Conservation (phyloP, 2,797 vertebrate species). For the Esox lucius region DNA sequence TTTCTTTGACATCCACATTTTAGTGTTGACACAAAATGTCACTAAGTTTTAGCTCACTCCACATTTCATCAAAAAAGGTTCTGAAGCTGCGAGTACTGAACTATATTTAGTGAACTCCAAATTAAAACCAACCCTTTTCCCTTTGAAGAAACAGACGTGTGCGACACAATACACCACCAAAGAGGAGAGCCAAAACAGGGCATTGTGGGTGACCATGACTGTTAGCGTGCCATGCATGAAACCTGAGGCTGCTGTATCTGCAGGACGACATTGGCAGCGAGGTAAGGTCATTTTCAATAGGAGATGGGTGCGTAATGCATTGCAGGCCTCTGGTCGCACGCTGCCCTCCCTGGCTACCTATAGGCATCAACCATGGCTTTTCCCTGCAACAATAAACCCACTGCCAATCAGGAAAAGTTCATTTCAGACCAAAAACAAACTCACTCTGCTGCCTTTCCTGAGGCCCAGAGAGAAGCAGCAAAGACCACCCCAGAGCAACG, state of each 20-base stretch:
- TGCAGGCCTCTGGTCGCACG: constrained; percentile 72
- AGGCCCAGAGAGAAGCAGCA: constrained; percentile 25
- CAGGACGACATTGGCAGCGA: constrained; percentile 72
- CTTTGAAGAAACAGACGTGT: background rate
- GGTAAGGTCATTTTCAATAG: constrained; percentile 69
- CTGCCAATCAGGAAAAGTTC: constrained; percentile 64
- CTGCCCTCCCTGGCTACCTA: constrained; percentile 69
- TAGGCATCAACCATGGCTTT: constrained; percentile 77
- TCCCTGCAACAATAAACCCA: constrained; percentile 76
- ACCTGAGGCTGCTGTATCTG: constrained; percentile 63
- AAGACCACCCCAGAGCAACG: constrained; percentile 28
- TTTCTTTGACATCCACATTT: background rate
- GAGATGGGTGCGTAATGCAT: constrained; percentile 73
- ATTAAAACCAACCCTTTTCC: background rate
- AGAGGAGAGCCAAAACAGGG: background rate
- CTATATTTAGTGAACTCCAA: background rate
- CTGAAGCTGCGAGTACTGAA: background rate
- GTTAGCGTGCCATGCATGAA: constrained; percentile 69
- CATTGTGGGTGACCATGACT: constrained; percentile 20
- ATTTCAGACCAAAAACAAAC: constrained; percentile 63
- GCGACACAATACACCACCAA: too few species aligned
- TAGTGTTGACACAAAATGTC: background rate
- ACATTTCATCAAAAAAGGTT: background rate
- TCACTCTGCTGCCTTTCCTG: constrained; percentile 53
- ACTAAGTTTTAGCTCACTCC: background rate